Evolutionary conservation across 2,797 vertebrate genomes (phyloP).

Genomic region (Pseudopleuronectes americanus): DNA sequence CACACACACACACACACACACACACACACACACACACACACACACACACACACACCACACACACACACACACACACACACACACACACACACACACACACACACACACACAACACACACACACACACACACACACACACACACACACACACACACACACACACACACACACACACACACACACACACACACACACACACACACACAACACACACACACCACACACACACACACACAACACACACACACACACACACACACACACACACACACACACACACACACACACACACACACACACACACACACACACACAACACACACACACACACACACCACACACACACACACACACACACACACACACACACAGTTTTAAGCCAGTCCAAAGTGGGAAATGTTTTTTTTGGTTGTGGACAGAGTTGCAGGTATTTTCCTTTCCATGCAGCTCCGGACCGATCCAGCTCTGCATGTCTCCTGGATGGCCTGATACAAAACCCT

Average conservation of each 20-base stretch:
- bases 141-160: no score
- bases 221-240: conserved; percentile 15
- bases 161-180: no score
- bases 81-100: conserved; percentile 8
- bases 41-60: no score
- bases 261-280: conserved; percentile 1
- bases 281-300: conserved; percentile 13
- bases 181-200: no score
- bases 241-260: not conserved
- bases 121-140: conserved; percentile 16
- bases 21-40: no score
- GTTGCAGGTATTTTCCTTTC: conserved; percentile 70
- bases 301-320: conserved; percentile 1
- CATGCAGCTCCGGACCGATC: conserved; percentile 24
- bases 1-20: no score
- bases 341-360: conserved; percentile 3
- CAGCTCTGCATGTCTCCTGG: conserved; percentile 40
- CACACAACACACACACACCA: no score
- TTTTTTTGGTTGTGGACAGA: conserved; percentile 38
- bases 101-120: conserved; percentile 11
- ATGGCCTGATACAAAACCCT: conserved; percentile 39
- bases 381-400: conserved; percentile 30
- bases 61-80: not conserved
- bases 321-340: conserved; percentile 8
- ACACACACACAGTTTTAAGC: conserved; percentile 12